Conservation (phyloP, 2,797 vertebrate species). For the Acanthurus lineatus region DNA sequence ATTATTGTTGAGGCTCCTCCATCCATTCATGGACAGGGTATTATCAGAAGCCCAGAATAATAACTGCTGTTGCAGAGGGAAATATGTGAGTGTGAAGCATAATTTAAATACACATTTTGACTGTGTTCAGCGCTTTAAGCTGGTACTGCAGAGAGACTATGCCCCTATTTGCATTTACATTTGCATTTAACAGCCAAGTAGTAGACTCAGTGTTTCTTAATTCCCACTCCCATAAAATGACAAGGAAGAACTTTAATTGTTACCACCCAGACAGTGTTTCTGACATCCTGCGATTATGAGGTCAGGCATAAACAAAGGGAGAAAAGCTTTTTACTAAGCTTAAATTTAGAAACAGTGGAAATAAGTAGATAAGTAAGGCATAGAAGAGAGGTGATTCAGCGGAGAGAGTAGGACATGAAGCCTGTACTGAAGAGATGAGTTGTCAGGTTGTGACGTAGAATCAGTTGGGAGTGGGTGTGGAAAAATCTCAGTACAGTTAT, state of each 20-base stretch:
- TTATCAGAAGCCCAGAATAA: slow-evolving; percentile 51
- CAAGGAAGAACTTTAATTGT: not conserved
- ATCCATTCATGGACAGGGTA: slow-evolving; percentile 42
- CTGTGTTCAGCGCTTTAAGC: slow-evolving; percentile 12
- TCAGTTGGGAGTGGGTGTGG: not conserved
- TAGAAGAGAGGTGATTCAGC: slow-evolving; percentile 27
- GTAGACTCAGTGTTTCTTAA: not conserved
- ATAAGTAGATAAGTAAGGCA: not conserved
- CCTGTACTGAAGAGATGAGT: slow-evolving; percentile 18
- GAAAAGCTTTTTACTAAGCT: not conserved
- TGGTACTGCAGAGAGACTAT: slow-evolving; percentile 1
- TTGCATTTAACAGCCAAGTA: slow-evolving; percentile 36
- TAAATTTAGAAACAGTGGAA: not conserved
- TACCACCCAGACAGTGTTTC: not conserved
- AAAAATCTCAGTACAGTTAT: slow-evolving; percentile 4
- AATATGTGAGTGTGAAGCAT: slow-evolving; percentile 21
- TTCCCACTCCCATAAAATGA: not conserved
- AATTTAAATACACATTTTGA: slow-evolving; percentile 21
- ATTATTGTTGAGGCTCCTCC: slow-evolving; percentile 40
- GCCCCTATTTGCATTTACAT: slow-evolving; percentile 28
- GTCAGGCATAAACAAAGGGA: not conserved
- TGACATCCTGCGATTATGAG: slow-evolving; percentile 7
- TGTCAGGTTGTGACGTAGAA: slow-evolving; percentile 34
- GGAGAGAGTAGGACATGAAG: slow-evolving; percentile 2
- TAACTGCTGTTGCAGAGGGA: slow-evolving; percentile 29